These are phyloP conservation scores for Taurulus bubalis DNA, from an alignment of 2,113 vertebrate species.

Conservation along the genomic window DNA sequence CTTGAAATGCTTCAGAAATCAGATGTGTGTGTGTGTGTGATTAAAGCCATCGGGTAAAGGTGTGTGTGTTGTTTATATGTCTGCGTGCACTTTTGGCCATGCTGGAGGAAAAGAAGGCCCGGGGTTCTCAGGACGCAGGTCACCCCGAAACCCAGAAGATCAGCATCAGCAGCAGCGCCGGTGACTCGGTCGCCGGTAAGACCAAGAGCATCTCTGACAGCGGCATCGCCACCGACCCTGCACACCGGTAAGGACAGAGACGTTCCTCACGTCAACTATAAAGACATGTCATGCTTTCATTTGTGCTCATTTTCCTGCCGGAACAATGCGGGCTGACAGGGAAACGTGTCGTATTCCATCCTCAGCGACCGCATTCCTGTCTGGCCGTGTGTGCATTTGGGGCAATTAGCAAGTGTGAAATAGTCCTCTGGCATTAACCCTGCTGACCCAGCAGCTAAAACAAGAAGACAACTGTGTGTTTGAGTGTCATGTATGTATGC, in stretches of 20 bases:
- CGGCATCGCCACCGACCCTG: background rate
- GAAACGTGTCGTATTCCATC: background rate
- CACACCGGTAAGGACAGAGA: constrained; percentile 48
- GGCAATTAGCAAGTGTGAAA: constrained; percentile 56
- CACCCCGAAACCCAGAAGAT: background rate
- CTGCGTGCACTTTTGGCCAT: constrained; percentile 32
- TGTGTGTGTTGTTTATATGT: background rate
- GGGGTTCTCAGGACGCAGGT: background rate
- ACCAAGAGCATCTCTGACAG: background rate
- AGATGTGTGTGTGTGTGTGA: background rate
- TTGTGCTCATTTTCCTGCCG: background rate
- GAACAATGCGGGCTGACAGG: background rate
- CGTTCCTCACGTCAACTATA: background rate
- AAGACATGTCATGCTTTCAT: background rate
- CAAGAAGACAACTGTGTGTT: constrained; percentile 26
- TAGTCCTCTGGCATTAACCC: constrained; percentile 27
- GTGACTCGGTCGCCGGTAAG: background rate
- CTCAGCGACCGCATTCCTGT: background rate
- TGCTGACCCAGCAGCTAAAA: constrained; percentile 26
- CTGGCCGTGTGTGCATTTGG: constrained; percentile 24
- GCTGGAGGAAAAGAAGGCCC: constrained; percentile 60
- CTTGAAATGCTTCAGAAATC: background rate
- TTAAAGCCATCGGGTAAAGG: background rate
- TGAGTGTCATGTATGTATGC: background rate
- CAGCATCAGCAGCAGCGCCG: background rate